Evolutionary conservation across 1,140 invertebrate genomes (phyloP).

Genomic region (Drosophila rhopaloa): DNA sequence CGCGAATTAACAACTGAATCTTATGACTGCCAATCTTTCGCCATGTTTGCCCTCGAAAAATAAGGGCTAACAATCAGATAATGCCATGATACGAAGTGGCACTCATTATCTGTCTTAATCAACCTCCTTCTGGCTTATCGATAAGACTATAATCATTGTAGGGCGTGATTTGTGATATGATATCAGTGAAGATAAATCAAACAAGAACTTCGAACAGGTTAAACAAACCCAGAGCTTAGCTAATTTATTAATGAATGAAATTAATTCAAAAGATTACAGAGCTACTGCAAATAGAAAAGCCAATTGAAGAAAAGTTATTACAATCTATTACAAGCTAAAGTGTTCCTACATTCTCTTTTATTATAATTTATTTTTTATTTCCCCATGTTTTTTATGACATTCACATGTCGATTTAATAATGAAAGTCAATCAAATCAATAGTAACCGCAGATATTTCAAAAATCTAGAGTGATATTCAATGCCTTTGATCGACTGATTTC

Average conservation of each 20-base stretch:
- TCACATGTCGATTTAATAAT: conserved; percentile 7
- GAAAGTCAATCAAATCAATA: conserved; percentile 43
- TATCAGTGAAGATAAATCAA: conserved; percentile 13
- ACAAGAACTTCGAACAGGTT: not conserved
- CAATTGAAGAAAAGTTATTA: too few species aligned
- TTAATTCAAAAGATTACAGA: conserved; percentile 1
- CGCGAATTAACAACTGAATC: conserved; percentile 26
- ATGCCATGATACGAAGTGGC: not conserved
- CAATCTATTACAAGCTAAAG: not conserved
- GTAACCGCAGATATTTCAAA: conserved; percentile 59
- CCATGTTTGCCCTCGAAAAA: conserved; percentile 18
- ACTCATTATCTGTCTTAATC: conserved; percentile 40
- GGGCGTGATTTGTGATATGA: conserved; percentile 35
- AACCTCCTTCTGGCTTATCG: conserved; percentile 24
- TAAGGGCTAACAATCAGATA: conserved; percentile 32
- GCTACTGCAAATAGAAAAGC: not conserved
- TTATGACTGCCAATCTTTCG: conserved; percentile 15
- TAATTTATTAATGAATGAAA: conserved; percentile 20
- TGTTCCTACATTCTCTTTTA: not conserved
- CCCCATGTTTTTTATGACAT: not conserved
- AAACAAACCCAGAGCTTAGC: not conserved
- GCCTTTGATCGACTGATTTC: conserved; percentile 56
- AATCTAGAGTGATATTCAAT: conserved; percentile 66
- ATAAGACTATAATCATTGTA: conserved; percentile 17
- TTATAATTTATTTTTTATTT: not conserved